Percentiles rank a stretch among this genome's conserved stretches.
Evolutionary conservation across 1,140 invertebrate species (phyloP).

Genomic region (Atta cephalotes): DNA sequence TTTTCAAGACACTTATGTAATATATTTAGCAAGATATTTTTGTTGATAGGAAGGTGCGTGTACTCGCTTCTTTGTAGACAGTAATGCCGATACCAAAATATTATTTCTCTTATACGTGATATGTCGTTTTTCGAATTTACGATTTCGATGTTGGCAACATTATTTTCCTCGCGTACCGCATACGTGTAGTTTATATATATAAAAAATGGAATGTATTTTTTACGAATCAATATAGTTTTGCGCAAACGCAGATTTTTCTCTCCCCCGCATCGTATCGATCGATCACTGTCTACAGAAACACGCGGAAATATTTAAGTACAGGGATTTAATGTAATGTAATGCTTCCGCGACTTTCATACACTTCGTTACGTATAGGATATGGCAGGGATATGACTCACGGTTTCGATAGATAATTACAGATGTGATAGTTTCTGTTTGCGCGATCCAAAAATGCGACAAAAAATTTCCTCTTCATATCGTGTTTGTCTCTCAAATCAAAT

Average conservation of each 20-base stretch:
- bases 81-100: slow-evolving; percentile 14
- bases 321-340: neutral
- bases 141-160: slow-evolving; percentile 25
- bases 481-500: neutral
- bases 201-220: slow-evolving; percentile 52
- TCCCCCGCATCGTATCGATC: neutral
- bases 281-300: slow-evolving; percentile 60
- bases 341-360: slow-evolving; percentile 29
- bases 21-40: slow-evolving; percentile 36
- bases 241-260: slow-evolving; percentile 20
- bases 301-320: slow-evolving; percentile 70
- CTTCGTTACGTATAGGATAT: slow-evolving; percentile 73
- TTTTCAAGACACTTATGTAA: slow-evolving; percentile 21
- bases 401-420: slow-evolving; percentile 63
- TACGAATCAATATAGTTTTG: slow-evolving; percentile 14
- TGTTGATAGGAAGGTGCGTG: slow-evolving; percentile 52
- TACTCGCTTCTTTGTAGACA: slow-evolving; percentile 42
- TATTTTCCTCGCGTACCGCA: slow-evolving; percentile 3
- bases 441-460: slow-evolving; percentile 51
- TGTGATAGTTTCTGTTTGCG: slow-evolving; percentile 52
- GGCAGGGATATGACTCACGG: slow-evolving; percentile 78
- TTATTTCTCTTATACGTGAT: slow-evolving; percentile 33
- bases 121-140: slow-evolving; percentile 49
- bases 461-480: slow-evolving; percentile 29
- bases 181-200: neutral